Base-by-base conservation (phyloP, 2,888 invertebrate species). In the Lithophane socia region DNA sequence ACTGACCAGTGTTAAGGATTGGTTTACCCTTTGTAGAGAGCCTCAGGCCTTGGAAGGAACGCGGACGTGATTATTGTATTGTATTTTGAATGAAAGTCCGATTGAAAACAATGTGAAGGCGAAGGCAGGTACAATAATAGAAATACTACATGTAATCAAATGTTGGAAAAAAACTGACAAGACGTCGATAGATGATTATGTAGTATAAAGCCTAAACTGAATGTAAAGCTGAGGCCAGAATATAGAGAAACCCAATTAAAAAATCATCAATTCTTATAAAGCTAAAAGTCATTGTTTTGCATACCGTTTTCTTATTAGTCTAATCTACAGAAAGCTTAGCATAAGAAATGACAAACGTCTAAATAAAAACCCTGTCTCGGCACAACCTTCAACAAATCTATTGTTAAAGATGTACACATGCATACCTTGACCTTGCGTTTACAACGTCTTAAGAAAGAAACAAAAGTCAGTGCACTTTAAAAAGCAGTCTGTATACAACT, bases 381-480 rank as follows among this genome's bases (percentile, higher is more conserved):
- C 13, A 54, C 13, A 42, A 37, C 13, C 66, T 54, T 61, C n/a
- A 76, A 24, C 13, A 67, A n/a, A 63, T 0, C 10, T 16, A 44
- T 42, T 37, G 24, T 42, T 37, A 13, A 24, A 61, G 63, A n/a
- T 9, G 12, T 9, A 60, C 42, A 70, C 24, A 67, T 12, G 60
- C 67, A 66, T 44, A 64, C 77, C 80, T 79, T 85, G 80, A 86
- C 83, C 86, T 87, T 86, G 65, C 70, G 10, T 67, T 65, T 37
- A 63, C 42, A 70, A 63, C 16, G 3, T 58, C n/a, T 63, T 44
- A 67, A 81, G 72, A 76, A 71, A 66, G 54, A 68, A 83, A 82
- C 63, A 76, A 82, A 75, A 80, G 86, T 79, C 87, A 84, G 66
- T 87, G 78, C 88, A 87, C 87, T 86, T 47, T 82, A 52, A 58